Evolutionary conservation across 2,113 vertebrate species (phyloP).

Genomic region (Clarias magur): DNA sequence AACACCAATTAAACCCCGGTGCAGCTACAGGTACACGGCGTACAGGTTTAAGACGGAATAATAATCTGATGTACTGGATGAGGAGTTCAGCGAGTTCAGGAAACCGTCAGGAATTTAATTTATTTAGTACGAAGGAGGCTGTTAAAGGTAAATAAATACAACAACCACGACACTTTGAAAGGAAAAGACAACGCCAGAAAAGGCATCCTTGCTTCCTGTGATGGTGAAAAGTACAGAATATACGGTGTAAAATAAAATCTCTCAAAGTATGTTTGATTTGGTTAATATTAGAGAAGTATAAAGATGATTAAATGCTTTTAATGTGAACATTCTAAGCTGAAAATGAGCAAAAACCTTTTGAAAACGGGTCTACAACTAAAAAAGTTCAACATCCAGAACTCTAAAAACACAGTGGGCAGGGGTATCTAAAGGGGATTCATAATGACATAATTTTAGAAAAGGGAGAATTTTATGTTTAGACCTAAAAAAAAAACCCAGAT

Average conservation of each 20-base stretch:
- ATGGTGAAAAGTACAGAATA: neutral
- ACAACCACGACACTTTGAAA: neutral
- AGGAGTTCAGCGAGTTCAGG: neutral
- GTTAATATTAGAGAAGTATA: neutral
- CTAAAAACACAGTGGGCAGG: no score
- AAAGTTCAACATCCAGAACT: no score
- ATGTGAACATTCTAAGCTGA: neutral
- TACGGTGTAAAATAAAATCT: neutral
- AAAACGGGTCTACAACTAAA: neutral
- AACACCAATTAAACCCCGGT: constrained; percentile 32
- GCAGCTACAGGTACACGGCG: neutral
- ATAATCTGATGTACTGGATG: neutral
- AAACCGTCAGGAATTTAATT: neutral
- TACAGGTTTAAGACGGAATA: neutral
- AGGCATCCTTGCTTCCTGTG: neutral
- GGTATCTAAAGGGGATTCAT: no score
- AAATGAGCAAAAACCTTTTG: neutral
- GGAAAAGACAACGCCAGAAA: neutral
- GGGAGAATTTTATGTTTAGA: no score
- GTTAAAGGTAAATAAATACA: neutral
- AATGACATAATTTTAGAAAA: no score
- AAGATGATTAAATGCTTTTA: neutral
- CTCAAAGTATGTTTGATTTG: neutral
- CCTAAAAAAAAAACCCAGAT: no score
- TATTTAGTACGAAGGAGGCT: neutral